phyloP scores from a whole-genome alignment of 2,888 invertebrate genomes.

The Ectemnius continuus region DNA sequence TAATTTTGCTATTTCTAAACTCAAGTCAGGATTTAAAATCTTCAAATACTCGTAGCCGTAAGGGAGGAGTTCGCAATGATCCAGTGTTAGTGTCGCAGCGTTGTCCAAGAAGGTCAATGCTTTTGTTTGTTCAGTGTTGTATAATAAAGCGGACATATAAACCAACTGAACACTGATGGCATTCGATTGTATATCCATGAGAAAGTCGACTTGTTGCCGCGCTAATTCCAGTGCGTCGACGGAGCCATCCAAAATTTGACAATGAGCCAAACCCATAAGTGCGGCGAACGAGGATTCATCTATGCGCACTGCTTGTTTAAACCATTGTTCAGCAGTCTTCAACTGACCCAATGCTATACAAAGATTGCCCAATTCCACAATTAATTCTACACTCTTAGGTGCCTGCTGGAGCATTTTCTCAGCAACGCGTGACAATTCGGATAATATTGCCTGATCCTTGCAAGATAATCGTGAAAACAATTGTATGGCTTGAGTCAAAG shows the following conservation, averaged over 20 bases:
- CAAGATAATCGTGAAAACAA: conserved; percentile 86
- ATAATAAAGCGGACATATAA: conserved; percentile 84
- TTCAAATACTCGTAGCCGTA: conserved; percentile 88
- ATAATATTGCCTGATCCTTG: conserved; percentile 83
- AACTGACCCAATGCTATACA: conserved; percentile 85
- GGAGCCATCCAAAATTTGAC: conserved; percentile 86
- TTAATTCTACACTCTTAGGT: conserved; percentile 81
- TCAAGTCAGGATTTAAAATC: conserved; percentile 90
- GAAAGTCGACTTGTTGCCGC: conserved; percentile 90
- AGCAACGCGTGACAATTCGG: conserved; percentile 87
- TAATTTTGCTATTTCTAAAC: conserved; percentile 88
- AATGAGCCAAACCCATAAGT: conserved; percentile 89
- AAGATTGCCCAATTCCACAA: conserved; percentile 91
- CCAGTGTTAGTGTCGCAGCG: conserved; percentile 80
- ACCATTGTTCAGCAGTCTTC: conserved; percentile 89
- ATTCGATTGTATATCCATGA: conserved; percentile 88
- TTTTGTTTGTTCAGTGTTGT: conserved; percentile 79
- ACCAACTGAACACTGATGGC: conserved; percentile 84
- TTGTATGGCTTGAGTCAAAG: conserved; percentile 86
- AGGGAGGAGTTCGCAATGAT: conserved; percentile 80
- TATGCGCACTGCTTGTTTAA: conserved; percentile 89
- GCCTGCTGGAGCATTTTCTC: conserved; percentile 88
- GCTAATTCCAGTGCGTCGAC: conserved; percentile 85
- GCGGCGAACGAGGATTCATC: conserved; percentile 91
- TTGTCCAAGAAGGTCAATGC: conserved; percentile 82